phyloP scores from a whole-genome alignment of 2,113 vertebrate genomes.

The Ancistrus triradiatus region DNA sequence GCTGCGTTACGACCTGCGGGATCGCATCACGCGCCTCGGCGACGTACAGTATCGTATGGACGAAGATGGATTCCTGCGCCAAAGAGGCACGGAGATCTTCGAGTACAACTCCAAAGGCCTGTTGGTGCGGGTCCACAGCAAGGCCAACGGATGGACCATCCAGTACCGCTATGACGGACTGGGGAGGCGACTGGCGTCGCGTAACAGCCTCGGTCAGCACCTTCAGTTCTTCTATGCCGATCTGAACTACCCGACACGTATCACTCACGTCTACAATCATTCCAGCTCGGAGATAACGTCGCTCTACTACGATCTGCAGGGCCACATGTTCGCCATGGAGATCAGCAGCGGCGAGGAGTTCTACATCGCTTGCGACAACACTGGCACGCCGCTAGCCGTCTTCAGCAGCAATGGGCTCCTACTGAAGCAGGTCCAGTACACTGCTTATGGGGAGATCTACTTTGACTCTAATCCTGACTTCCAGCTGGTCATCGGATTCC shows the following conservation, averaged over 20 bases:
- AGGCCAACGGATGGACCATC: slow-evolving; percentile 93
- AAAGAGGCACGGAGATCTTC: slow-evolving; percentile 92
- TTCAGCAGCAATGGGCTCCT: slow-evolving; percentile 95
- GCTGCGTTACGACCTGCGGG: slow-evolving; percentile 89
- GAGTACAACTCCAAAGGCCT: slow-evolving; percentile 98
- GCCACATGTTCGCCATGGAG: slow-evolving; percentile 98
- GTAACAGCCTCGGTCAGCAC: slow-evolving; percentile 93
- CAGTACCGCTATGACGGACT: slow-evolving; percentile 94
- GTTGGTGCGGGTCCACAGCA: slow-evolving; percentile 91
- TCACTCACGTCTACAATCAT: slow-evolving; percentile 97
- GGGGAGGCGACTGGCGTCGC: slow-evolving; percentile 85
- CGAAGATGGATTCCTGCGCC: slow-evolving; percentile 92
- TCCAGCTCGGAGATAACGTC: slow-evolving; percentile 98
- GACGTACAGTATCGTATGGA: slow-evolving; percentile 92
- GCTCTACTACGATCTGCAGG: slow-evolving; percentile 95
- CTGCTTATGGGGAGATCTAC: slow-evolving; percentile 94
- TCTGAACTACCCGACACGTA: slow-evolving; percentile 90
- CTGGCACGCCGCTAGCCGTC: slow-evolving; percentile 90
- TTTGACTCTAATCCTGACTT: slow-evolving; percentile 98
- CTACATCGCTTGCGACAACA: slow-evolving; percentile 96
- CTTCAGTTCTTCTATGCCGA: slow-evolving; percentile 97
- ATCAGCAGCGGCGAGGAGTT: slow-evolving; percentile 98
- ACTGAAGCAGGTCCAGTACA: slow-evolving; percentile 96
- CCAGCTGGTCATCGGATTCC: slow-evolving; percentile 94
- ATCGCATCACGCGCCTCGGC: slow-evolving; percentile 92